Evolutionary conservation across 2,888 invertebrate genomes (phyloP).

Genomic region (Cheilosia urbana): DNA sequence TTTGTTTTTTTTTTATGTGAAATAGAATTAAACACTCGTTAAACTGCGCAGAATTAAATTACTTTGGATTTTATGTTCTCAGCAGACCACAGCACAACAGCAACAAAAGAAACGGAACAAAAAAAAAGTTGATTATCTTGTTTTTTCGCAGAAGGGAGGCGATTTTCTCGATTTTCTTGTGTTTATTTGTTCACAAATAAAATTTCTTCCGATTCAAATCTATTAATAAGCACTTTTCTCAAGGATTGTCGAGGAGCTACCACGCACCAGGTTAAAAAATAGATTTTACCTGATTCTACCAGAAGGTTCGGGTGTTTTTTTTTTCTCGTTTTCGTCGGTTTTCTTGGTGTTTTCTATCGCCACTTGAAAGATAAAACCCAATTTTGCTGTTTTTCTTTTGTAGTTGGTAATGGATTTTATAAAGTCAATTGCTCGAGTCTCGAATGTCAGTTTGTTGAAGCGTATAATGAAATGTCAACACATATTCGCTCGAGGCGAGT

Average conservation of each 20-base stretch:
- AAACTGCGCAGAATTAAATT: conserved; percentile 25
- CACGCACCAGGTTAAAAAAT: conserved; percentile 54
- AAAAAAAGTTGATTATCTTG: conserved; percentile 43
- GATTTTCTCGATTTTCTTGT: conserved; percentile 10
- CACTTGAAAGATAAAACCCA: conserved; percentile 50
- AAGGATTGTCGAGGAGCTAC: conserved; percentile 18
- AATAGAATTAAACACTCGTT: neutral
- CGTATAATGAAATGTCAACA: conserved; percentile 48
- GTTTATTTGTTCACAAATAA: conserved; percentile 32
- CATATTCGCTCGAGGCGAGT: neutral
- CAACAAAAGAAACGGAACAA: neutral
- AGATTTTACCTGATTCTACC: conserved; percentile 74
- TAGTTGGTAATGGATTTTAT: conserved; percentile 39
- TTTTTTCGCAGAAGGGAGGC: conserved; percentile 21
- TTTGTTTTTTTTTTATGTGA: neutral
- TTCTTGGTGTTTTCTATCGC: conserved; percentile 49
- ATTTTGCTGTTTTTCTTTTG: conserved; percentile 50
- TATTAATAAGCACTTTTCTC: conserved; percentile 45
- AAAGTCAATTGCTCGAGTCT: conserved; percentile 49
- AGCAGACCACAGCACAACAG: neutral
- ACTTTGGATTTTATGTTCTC: conserved; percentile 7
- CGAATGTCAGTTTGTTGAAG: conserved; percentile 59
- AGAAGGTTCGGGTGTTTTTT: conserved; percentile 67
- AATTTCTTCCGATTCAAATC: conserved; percentile 56
- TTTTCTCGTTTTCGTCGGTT: conserved; percentile 26